Evolutionary conservation across 2,797 vertebrate genomes (phyloP).

Genomic region (Parauchenoglanis punctatus): DNA sequence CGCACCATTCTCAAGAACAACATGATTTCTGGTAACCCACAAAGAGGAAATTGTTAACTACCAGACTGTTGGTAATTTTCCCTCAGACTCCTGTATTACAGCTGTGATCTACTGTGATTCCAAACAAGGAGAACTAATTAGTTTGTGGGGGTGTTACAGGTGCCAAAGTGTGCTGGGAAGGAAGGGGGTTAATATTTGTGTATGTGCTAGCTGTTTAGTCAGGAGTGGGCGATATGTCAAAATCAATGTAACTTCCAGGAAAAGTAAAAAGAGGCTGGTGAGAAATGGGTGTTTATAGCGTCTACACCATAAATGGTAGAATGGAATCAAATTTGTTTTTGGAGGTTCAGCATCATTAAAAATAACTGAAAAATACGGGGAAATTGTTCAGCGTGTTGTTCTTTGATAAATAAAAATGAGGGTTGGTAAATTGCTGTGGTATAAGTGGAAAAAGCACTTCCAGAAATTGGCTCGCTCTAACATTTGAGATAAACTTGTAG

Average conservation of each 20-base stretch:
- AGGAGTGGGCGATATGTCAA: background rate
- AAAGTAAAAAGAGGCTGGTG: background rate
- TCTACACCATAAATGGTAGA: too few species aligned
- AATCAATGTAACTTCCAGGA: background rate
- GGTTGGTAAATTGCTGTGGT: background rate
- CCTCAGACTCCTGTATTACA: background rate
- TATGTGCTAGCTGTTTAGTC: background rate
- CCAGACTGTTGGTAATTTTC: background rate
- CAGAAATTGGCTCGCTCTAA: background rate
- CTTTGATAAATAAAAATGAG: background rate
- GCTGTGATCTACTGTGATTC: too few species aligned
- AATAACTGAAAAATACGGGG: too few species aligned
- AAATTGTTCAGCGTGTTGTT: background rate
- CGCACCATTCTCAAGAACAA: background rate
- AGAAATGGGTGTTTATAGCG: background rate
- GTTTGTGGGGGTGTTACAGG: background rate
- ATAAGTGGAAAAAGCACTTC: background rate
- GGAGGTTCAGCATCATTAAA: background rate
- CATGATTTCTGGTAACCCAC: background rate
- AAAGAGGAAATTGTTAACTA: slow-evolving; percentile 7
- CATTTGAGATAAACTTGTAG: background rate
- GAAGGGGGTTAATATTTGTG: background rate
- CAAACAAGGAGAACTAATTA: background rate
- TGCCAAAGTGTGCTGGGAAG: background rate
- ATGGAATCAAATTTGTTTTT: background rate